These are phyloP conservation scores for Thelohanellus kitauei DNA, from an alignment of 30 jellyfish, hydroid and myxozoan species.

Conservation along the genomic window DNA sequence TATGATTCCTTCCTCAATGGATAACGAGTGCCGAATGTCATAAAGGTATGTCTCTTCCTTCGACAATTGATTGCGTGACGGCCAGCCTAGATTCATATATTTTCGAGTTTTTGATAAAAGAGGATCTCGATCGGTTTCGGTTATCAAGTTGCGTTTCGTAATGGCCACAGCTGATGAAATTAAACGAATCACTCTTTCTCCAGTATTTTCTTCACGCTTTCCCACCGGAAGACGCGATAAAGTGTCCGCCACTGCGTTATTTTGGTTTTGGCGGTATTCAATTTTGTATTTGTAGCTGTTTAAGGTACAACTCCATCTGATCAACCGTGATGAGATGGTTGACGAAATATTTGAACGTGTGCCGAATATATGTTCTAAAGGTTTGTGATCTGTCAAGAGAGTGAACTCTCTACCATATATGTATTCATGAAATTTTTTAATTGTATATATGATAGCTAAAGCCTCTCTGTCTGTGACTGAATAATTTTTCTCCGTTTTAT, in stretches of 20 bases:
- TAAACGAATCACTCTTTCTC: too few species aligned
- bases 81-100: slow-evolving; percentile 5
- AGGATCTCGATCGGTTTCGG: slow-evolving; percentile 8
- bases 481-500: slow-evolving; percentile 11
- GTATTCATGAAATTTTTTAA: slow-evolving; percentile 21
- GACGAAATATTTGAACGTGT: slow-evolving; percentile 16
- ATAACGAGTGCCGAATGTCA: too few species aligned
- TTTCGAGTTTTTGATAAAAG: slow-evolving; percentile 2
- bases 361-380: slow-evolving; percentile 9
- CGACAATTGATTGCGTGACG: too few species aligned
- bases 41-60: too few species aligned
- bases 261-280: neutral
- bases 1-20: too few species aligned
- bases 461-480: slow-evolving; percentile 22
- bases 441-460: slow-evolving; percentile 17
- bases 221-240: slow-evolving; percentile 7
- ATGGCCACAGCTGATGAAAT: too few species aligned
- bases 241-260: slow-evolving; percentile 5
- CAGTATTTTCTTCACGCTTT: neutral
- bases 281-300: too few species aligned
- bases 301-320: slow-evolving; percentile 11
- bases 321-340: slow-evolving; percentile 14
- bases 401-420: slow-evolving; percentile 22
- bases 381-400: slow-evolving; percentile 18
- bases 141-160: slow-evolving; percentile 1